Evolutionary conservation across 2,797 vertebrate species (phyloP).

Genomic region (Podargus strigoides): DNA sequence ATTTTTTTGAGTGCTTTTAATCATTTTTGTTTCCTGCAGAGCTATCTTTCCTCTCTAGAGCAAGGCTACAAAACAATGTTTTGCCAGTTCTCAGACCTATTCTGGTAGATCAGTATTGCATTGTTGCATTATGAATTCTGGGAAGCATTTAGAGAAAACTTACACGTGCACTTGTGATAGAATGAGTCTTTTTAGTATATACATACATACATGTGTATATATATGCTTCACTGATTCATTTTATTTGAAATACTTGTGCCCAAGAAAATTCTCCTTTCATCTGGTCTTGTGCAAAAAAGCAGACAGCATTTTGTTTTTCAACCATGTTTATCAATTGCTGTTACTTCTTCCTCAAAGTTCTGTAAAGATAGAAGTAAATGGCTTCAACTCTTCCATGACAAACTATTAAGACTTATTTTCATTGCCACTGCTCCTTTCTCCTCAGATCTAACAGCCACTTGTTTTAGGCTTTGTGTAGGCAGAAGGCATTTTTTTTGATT

Average conservation of each 20-base stretch:
- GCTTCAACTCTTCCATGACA: background rate
- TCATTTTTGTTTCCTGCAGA: background rate
- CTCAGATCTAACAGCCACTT: background rate
- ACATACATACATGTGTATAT: accelerated
- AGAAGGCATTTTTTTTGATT: background rate
- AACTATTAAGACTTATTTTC: background rate
- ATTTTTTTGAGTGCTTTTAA: background rate
- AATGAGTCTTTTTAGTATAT: background rate
- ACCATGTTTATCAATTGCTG: accelerated
- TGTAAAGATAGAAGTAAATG: background rate
- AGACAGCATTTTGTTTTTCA: background rate
- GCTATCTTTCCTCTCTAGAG: background rate
- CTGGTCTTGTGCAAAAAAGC: background rate
- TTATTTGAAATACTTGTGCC: background rate
- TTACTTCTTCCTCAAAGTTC: background rate
- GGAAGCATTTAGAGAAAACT: background rate
- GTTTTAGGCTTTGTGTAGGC: background rate
- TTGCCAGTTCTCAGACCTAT: background rate
- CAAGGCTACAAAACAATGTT: background rate
- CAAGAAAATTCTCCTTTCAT: background rate
- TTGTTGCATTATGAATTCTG: background rate
- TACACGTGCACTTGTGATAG: background rate
- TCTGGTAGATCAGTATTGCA: background rate
- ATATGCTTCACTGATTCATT: background rate
- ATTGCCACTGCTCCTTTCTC: background rate